Conservation (phyloP, 92 coral and sea anemone genomes). For the Desmophyllum pertusum region DNA sequence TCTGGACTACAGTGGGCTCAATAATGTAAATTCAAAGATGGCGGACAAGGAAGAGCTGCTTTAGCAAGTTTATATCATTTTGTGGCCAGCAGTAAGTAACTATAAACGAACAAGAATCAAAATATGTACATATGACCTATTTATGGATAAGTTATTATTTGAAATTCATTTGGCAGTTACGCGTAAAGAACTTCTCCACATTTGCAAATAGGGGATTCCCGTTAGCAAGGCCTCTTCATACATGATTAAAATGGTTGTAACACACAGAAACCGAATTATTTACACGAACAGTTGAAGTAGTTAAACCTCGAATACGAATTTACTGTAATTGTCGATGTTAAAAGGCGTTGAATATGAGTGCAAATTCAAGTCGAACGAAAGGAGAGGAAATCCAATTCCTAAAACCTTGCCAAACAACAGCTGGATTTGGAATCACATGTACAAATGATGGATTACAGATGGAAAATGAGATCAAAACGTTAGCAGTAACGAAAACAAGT, state of each 20-base stretch:
- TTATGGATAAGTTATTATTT: background rate
- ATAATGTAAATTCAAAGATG: background rate
- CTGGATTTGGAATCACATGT: background rate
- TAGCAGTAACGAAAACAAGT: background rate
- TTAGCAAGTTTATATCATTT: background rate
- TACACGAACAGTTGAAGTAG: background rate
- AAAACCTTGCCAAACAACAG: background rate
- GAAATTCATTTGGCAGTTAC: background rate
- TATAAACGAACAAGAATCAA: background rate
- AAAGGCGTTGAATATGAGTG: background rate
- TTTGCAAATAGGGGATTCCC: too few species aligned
- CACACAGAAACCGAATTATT: background rate
- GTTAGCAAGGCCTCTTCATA: too few species aligned
- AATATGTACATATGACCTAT: background rate
- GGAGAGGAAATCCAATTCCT: background rate
- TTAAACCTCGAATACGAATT: background rate
- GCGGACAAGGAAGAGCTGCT: conserved; percentile 6
- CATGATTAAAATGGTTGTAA: background rate
- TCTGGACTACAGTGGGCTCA: conserved; percentile 28
- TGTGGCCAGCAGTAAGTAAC: background rate
- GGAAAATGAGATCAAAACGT: conserved; percentile 7
- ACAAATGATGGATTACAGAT: background rate
- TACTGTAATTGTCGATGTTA: background rate
- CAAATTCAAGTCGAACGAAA: background rate
- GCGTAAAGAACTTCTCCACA: background rate